Evolutionary conservation across 2,113 vertebrate genomes (phyloP), one percentile per base, ranked within the genome.

Genomic region (Deroptyus accipitrinus): DNA sequence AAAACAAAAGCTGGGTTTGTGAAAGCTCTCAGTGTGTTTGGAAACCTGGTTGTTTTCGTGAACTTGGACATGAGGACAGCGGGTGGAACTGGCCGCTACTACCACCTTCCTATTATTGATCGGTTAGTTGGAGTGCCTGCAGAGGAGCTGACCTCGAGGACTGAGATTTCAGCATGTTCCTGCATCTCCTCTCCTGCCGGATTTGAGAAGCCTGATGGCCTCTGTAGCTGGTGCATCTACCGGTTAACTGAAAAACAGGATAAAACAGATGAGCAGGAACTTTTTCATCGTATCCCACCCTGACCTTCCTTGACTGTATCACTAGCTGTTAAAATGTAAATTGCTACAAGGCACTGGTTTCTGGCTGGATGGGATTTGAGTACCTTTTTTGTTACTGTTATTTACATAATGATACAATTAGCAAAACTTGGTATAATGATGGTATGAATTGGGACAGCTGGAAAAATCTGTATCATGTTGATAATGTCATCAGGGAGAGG

Each of bases 401-500:
- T 92, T 82, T 90, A 49, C 18, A 41, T 84, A 90, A 85, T 69
- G 64, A 66, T 78, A 51, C 42, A 66, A 82, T 92, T 95, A 90
- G 49, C 75, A 88, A 78, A 77, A 87, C 77, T 78, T 85, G 61
- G 27, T 41, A 42, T 88, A 94, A 82, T 87, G 37, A 42, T 37
- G n/a, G 48, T 84, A 49, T 87, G 59, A 82, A 77, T 77, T 55
- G 49, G 90, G 78, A 68, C 62, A 81, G 88, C 85, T 87, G 83
- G 57, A 76, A 72, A 86, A 89, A 64, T 83, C 39, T 82, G 22
- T 80, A 54, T 74, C 70, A 41, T 42, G 52, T 68, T 30, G 64
- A 46, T 83, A 91, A 67, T 54, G 48, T 66, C 63, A 83, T 88
- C 59, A 81, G 83, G 57, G 57, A 75, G 59, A 82, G 55, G 74